A percentile compares a stretch with the other conserved stretches of the same genome.
Conservation (phyloP, 2,888 invertebrate genomes). For the Cylindroiulus punctatus region DNA sequence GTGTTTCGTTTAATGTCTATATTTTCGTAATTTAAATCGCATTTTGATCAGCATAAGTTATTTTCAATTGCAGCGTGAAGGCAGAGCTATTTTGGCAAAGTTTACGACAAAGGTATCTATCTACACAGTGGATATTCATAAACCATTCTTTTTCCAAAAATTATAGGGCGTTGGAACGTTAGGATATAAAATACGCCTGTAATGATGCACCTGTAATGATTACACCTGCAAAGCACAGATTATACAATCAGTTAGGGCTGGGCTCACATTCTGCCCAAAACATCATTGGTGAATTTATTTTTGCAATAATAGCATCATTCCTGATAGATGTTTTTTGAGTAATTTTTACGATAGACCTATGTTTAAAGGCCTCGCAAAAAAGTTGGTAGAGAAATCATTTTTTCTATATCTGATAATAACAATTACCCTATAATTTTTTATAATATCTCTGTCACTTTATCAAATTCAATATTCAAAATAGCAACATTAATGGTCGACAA, state of each 20-base stretch:
- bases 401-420: neutral
- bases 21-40: neutral
- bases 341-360: neutral
- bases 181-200: neutral
- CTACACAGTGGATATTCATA: neutral
- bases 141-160: neutral
- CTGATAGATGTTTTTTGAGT: neutral
- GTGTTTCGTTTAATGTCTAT: slow-evolving; percentile 57
- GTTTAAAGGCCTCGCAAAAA: neutral
- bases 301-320: neutral
- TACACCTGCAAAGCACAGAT: neutral
- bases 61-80: slow-evolving; percentile 67
- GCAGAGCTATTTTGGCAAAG: slow-evolving; percentile 69
- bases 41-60: slow-evolving; percentile 10
- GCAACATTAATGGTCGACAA: neutral
- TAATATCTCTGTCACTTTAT: too few relatives aligned
- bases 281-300: neutral
- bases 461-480: neutral
- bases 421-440: neutral
- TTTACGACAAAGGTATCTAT: slow-evolving; percentile 66
- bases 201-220: neutral
- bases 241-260: neutral
- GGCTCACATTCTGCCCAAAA: neutral
- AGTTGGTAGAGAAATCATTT: neutral
- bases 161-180: slow-evolving; percentile 28